Conservation (phyloP, 2,797 vertebrate genomes). For the Agapornis canus region DNA sequence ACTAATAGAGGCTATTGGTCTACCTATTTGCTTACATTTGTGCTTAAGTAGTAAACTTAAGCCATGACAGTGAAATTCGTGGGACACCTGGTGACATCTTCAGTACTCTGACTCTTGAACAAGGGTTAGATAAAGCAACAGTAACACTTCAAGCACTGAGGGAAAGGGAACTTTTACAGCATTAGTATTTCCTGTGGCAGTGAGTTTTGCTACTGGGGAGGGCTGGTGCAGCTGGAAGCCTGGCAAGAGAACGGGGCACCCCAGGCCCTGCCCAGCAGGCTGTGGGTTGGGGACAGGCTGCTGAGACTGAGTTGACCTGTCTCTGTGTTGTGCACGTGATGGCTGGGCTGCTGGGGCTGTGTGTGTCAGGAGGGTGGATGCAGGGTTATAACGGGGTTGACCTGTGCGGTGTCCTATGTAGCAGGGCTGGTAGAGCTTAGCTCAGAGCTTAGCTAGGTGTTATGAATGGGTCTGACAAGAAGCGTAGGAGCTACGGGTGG, state of each 20-base stretch:
- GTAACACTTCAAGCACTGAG: not conserved
- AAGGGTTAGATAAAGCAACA: not conserved
- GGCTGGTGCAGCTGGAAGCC: too few species aligned
- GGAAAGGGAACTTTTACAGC: not conserved
- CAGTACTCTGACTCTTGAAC: not conserved
- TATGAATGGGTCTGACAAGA: not conserved
- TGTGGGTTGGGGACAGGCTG: rapidly evolving
- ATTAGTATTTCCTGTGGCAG: not conserved
- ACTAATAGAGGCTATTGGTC: not conserved
- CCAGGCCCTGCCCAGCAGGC: not conserved
- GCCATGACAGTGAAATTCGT: not conserved
- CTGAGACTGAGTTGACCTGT: not conserved
- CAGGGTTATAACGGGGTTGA: not conserved
- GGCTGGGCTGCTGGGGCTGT: not conserved
- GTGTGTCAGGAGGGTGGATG: rapidly evolving
- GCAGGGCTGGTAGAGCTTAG: not conserved
- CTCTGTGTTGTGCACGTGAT: rapidly evolving
- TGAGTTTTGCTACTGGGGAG: not conserved
- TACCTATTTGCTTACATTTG: not conserved
- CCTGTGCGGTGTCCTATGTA: not conserved
- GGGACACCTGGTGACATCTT: not conserved
- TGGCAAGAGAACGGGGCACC: not conserved
- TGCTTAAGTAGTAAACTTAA: not conserved
- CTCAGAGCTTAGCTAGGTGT: too few species aligned
- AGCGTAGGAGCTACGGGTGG: not conserved